phyloP scores from a whole-genome alignment of 2,888 invertebrate species.

The Drosophila phalerata region DNA sequence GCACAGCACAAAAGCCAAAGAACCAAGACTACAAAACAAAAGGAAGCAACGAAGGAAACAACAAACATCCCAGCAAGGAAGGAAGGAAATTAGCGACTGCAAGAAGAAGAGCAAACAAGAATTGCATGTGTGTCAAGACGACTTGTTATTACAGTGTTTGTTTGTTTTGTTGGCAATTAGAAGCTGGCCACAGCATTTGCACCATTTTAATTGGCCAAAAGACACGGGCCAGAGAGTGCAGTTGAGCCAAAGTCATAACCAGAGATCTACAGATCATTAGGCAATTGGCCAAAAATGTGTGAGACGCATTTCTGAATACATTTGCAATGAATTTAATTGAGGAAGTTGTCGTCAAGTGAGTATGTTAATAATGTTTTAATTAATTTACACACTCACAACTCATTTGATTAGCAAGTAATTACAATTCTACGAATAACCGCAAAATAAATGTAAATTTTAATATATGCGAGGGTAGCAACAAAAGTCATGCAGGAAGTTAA shows the following conservation, averaged over 20 bases:
- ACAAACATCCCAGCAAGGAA: slow-evolving; percentile 40
- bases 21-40: slow-evolving; percentile 11
- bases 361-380: slow-evolving; percentile 6
- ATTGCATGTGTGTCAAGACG: slow-evolving; percentile 71
- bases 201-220: slow-evolving; percentile 70
- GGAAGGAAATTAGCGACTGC: slow-evolving; percentile 54
- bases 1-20: slow-evolving; percentile 51
- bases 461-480: not conserved
- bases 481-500: not conserved
- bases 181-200: slow-evolving; percentile 54
- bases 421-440: slow-evolving; percentile 22
- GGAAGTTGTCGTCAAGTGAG: slow-evolving; percentile 26
- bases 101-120: slow-evolving; percentile 27
- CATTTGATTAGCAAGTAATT: slow-evolving; percentile 23
- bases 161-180: slow-evolving; percentile 49
- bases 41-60: slow-evolving; percentile 8
- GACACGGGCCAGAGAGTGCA: slow-evolving; percentile 24
- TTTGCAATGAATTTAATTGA: slow-evolving; percentile 21
- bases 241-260: not conserved
- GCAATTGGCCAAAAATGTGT: slow-evolving; percentile 19
- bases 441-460: slow-evolving; percentile 2
- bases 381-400: slow-evolving; percentile 14
- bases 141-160: slow-evolving; percentile 47
- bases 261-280: slow-evolving; percentile 43
- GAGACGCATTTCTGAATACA: slow-evolving; percentile 2